A percentile compares a stretch with the other conserved stretches of the same genome.
Conservation (phyloP, 2,888 invertebrate species). For the Drosophila picticornis region DNA sequence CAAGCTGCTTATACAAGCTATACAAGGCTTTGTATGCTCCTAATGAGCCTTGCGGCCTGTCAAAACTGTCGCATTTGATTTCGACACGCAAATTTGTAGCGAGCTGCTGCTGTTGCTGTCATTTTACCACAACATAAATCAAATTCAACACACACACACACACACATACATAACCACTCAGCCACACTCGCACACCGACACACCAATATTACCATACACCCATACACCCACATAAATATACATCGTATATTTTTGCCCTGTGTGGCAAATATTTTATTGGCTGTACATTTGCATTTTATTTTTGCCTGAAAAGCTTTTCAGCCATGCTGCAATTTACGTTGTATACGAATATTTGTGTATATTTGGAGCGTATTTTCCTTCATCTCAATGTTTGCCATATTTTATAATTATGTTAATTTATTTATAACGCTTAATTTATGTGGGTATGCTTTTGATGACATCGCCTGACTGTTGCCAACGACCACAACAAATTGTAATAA, state of each 20-base stretch:
- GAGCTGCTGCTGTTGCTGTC: slow-evolving; percentile 50
- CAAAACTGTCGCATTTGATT: slow-evolving; percentile 72
- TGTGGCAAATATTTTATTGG: slow-evolving; percentile 62
- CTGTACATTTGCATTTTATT: slow-evolving; percentile 64
- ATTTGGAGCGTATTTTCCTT: slow-evolving; percentile 23
- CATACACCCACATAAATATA: slow-evolving; percentile 7
- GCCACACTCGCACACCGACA: neutral
- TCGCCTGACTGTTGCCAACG: neutral
- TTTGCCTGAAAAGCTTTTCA: slow-evolving; percentile 34
- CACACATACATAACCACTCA: slow-evolving; percentile 2
- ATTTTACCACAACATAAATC: slow-evolving; percentile 70
- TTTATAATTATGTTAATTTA: slow-evolving; percentile 73
- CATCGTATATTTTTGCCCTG: slow-evolving; percentile 4
- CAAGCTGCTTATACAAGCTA: neutral
- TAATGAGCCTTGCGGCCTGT: slow-evolving; percentile 70
- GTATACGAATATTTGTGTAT: neutral
- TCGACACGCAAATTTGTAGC: slow-evolving; percentile 66
- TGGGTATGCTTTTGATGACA: slow-evolving; percentile 57
- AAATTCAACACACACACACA: slow-evolving; percentile 47
- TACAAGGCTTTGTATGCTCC: slow-evolving; percentile 36
- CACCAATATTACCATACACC: slow-evolving; percentile 13
- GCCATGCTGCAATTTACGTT: slow-evolving; percentile 26
- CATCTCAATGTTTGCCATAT: slow-evolving; percentile 23
- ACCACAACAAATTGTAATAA: slow-evolving; percentile 35
- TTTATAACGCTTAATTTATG: slow-evolving; percentile 70